Percentiles rank a stretch among this genome's conserved stretches.
These are phyloP conservation scores for Oscheius sp. DNA, from an alignment of 2,888 invertebrate species.

Conservation along the genomic window DNA sequence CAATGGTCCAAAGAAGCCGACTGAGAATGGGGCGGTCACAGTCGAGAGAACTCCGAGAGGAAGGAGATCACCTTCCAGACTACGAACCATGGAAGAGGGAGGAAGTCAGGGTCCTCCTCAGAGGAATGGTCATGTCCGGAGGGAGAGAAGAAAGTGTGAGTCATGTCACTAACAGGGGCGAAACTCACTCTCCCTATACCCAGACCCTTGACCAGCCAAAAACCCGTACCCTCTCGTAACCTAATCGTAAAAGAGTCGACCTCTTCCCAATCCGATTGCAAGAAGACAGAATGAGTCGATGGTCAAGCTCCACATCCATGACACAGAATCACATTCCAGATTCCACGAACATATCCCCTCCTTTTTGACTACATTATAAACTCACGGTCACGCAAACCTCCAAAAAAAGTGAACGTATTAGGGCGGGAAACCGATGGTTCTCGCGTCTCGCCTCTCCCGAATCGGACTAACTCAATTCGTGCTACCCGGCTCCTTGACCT, in stretches of 20 bases:
- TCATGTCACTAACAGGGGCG: neutral
- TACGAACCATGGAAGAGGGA: slow-evolving; percentile 14
- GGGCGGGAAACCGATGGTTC: neutral
- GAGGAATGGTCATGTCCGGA: slow-evolving; percentile 3
- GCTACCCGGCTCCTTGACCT: slow-evolving; percentile 29
- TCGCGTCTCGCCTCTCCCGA: neutral
- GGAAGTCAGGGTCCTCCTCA: neutral
- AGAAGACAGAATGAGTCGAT: too few relatives aligned
- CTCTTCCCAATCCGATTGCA: too few relatives aligned
- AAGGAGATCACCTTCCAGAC: neutral
- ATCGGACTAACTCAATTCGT: slow-evolving; percentile 11
- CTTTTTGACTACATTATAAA: too few relatives aligned
- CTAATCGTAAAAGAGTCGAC: too few relatives aligned
- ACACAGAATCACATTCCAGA: too few relatives aligned
- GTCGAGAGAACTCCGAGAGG: neutral
- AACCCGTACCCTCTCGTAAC: too few relatives aligned
- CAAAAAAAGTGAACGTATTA: too few relatives aligned
- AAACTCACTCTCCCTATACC: too few relatives aligned
- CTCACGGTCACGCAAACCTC: too few relatives aligned
- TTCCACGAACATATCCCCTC: too few relatives aligned
- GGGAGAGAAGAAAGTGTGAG: neutral
- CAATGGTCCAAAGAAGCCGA: slow-evolving; percentile 13
- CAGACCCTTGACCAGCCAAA: too few relatives aligned
- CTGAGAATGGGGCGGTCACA: slow-evolving; percentile 12
- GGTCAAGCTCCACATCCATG: too few relatives aligned